Evolutionary conservation across 2,113 vertebrate genomes (phyloP).

Genomic region (Clarias gariepinus): DNA sequence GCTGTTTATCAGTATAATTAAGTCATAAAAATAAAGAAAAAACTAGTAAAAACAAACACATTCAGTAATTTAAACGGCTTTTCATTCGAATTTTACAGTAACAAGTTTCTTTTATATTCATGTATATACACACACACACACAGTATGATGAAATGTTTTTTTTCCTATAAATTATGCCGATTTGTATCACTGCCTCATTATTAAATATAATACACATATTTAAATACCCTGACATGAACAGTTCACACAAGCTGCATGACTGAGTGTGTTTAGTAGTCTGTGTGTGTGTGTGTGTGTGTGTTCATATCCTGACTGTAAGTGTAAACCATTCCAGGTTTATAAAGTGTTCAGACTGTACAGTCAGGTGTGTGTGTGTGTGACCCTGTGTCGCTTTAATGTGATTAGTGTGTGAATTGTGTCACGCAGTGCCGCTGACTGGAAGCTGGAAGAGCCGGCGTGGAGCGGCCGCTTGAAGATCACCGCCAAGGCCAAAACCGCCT

Average conservation of each 20-base stretch:
- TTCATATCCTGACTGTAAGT: too few relatives aligned
- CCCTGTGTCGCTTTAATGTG: background rate
- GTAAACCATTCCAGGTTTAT: too few relatives aligned
- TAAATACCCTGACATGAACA: too few relatives aligned
- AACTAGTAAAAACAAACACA: background rate
- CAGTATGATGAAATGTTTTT: background rate
- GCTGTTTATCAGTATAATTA: background rate
- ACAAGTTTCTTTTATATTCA: background rate
- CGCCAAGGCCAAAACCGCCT: slow-evolving; percentile 82
- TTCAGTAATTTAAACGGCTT: background rate
- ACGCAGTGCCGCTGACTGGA: slow-evolving; percentile 92
- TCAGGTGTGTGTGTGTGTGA: too few relatives aligned
- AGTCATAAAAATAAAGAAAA: too few relatives aligned
- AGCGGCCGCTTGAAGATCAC: slow-evolving; percentile 90
- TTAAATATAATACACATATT: background rate
- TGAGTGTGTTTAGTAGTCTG: too few relatives aligned
- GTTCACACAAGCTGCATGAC: too few relatives aligned
- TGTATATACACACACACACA: too few relatives aligned
- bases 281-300: too few relatives aligned
- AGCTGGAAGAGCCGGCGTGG: slow-evolving; percentile 92
- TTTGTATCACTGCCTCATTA: background rate
- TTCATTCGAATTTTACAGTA: background rate
- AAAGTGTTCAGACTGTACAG: too few relatives aligned
- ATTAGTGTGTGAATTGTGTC: slow-evolving; percentile 33
- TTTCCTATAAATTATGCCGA: background rate